Conservation (phyloP, 2,888 invertebrate genomes). For the Sinopyrophorus schimmeli region DNA sequence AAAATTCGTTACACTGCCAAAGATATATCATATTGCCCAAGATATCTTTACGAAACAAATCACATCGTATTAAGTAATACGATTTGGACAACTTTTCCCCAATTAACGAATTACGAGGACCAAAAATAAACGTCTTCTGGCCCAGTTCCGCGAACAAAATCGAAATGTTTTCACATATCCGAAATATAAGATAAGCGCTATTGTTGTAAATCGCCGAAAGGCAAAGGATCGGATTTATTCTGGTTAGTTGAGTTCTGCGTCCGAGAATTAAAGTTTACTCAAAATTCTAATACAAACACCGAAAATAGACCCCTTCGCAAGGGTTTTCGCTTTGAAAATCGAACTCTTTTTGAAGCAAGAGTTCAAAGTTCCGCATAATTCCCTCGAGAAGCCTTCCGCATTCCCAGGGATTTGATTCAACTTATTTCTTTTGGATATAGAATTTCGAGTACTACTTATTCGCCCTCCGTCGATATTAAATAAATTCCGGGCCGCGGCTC, state of each 20-base stretch:
- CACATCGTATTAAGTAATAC: no score
- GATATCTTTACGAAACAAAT: no score
- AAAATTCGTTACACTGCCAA: no score
- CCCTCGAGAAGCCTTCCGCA: conserved; percentile 22
- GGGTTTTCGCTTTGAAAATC: conserved; percentile 16
- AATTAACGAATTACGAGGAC: no score
- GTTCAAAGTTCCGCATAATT: conserved; percentile 22
- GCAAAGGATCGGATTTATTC: no score
- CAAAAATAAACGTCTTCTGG: no score
- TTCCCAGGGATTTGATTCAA: conserved; percentile 21
- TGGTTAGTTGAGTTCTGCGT: neutral
- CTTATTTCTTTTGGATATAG: conserved; percentile 15
- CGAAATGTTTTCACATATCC: no score
- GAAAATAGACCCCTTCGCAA: conserved; percentile 7
- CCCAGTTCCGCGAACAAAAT: no score
- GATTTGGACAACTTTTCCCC: no score
- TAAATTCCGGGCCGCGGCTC: conserved; percentile 12
- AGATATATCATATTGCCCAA: no score
- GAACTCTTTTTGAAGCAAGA: conserved; percentile 16
- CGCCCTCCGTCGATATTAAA: conserved; percentile 22
- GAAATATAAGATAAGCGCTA: no score
- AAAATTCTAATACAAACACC: conserved; percentile 10
- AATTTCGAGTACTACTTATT: conserved; percentile 18
- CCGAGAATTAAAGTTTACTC: conserved; percentile 1
- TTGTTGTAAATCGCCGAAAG: no score